Evolutionary conservation across 2,888 invertebrate genomes (phyloP).

Genomic region (Baronia brevicornis): DNA sequence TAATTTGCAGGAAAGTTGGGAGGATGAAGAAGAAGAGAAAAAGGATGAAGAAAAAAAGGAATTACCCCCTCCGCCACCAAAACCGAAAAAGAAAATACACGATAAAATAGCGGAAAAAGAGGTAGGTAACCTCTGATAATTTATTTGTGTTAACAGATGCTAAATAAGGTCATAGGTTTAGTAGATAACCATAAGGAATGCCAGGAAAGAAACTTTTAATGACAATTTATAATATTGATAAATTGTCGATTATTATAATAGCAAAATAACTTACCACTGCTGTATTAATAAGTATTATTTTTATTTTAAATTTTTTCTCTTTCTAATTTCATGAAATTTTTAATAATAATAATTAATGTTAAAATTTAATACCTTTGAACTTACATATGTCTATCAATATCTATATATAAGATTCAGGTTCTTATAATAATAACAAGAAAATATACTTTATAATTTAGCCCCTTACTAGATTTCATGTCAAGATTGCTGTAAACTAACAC

Average conservation of each 20-base stretch:
- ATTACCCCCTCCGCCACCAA: conserved; percentile 73
- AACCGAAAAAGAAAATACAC: conserved; percentile 83
- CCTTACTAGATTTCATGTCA: no score
- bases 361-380: conserved; percentile 1
- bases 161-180: conserved; percentile 14
- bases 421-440: no score
- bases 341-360: neutral
- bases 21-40: conserved; percentile 90
- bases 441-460: no score
- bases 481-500: no score
- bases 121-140: conserved; percentile 58
- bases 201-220: neutral
- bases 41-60: conserved; percentile 84
- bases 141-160: conserved; percentile 7
- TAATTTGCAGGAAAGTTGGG: conserved; percentile 92
- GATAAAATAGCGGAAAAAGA: conserved; percentile 93
- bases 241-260: no score
- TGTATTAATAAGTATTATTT: no score
- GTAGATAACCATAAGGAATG: neutral
- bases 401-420: no score
- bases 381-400: neutral
- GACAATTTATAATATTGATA: conserved; percentile 1
- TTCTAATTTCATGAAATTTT: conserved; percentile 4
- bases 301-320: conserved; percentile 7
- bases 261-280: no score